Percentiles rank a stretch among this genome's conserved stretches.
Conservation (phyloP, 2,888 invertebrate genomes). For the Hipparchia semele region DNA sequence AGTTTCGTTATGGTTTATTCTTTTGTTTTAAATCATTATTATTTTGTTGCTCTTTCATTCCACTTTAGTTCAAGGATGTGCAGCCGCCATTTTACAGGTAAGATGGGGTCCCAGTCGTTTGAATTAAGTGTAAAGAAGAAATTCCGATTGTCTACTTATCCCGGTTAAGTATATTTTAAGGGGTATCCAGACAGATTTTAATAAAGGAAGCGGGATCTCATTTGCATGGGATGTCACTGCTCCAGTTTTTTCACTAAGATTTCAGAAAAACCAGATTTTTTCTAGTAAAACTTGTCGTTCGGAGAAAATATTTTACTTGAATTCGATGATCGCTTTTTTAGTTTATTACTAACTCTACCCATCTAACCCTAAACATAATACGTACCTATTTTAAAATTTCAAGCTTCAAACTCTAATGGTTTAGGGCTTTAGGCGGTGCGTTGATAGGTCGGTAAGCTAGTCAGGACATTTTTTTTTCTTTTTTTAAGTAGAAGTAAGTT, state of each 20-base stretch:
- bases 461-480: too few relatives aligned
- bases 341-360: too few relatives aligned
- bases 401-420: too few relatives aligned
- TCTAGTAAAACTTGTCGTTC: slow-evolving; percentile 25
- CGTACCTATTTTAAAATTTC: too few relatives aligned
- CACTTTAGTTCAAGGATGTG: neutral
- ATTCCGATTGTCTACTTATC: slow-evolving; percentile 38
- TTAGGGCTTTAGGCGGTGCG: too few relatives aligned
- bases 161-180: slow-evolving; percentile 38
- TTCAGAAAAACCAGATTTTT: slow-evolving; percentile 28
- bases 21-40: too few relatives aligned
- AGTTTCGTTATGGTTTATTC: too few relatives aligned
- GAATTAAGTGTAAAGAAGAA: slow-evolving; percentile 38
- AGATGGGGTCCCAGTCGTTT: slow-evolving; percentile 40
- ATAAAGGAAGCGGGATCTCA: slow-evolving; percentile 41
- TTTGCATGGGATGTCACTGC: slow-evolving; percentile 41
- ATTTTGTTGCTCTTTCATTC: too few relatives aligned
- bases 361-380: too few relatives aligned
- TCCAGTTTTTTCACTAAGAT: slow-evolving; percentile 36
- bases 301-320: slow-evolving; percentile 3
- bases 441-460: too few relatives aligned
- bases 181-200: slow-evolving; percentile 41
- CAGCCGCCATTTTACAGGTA: slow-evolving; percentile 34
- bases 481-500: too few relatives aligned
- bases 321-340: too few relatives aligned